Percentiles rank a stretch among this genome's conserved stretches.
Evolutionary conservation across 2,888 invertebrate genomes (phyloP).

Genomic region (Isoperla grammatica): DNA sequence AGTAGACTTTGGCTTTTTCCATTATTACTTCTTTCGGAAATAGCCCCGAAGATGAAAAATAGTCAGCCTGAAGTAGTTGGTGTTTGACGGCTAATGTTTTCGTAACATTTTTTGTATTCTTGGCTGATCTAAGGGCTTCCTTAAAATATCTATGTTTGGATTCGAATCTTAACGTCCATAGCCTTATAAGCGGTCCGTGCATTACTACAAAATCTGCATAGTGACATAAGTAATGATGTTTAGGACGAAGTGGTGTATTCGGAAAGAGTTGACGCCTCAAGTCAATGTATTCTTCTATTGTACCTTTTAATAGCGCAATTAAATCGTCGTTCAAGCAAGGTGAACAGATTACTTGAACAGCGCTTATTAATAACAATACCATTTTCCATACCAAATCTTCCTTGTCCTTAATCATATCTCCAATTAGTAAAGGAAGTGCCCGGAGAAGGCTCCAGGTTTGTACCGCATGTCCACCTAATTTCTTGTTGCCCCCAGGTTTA

Average conservation of each 20-base stretch:
- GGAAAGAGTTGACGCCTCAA: not conserved
- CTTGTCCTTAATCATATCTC: not conserved
- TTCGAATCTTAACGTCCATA: not conserved
- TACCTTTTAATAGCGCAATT: not conserved
- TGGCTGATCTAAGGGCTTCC: too few species aligned
- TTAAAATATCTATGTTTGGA: not conserved
- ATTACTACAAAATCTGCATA: not conserved
- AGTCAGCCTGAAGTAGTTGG: not conserved
- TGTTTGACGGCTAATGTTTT: not conserved
- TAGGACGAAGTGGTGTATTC: not conserved
- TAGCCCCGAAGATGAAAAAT: not conserved
- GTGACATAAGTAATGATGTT: too few species aligned
- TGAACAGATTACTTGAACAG: not conserved
- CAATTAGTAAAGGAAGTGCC: not conserved
- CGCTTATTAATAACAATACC: not conserved
- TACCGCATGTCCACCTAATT: conserved; percentile 10
- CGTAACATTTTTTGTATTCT: not conserved
- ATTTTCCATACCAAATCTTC: conserved; percentile 1
- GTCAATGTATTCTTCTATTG: not conserved
- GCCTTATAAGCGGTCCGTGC: not conserved
- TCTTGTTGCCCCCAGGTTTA: not conserved
- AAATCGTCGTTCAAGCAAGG: not conserved
- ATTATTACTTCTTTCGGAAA: too few species aligned
- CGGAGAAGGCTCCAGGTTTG: conserved; percentile 3
- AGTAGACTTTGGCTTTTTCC: too few species aligned